Conservation (phyloP, 2,888 invertebrate genomes). For the Laspeyria flexula region DNA sequence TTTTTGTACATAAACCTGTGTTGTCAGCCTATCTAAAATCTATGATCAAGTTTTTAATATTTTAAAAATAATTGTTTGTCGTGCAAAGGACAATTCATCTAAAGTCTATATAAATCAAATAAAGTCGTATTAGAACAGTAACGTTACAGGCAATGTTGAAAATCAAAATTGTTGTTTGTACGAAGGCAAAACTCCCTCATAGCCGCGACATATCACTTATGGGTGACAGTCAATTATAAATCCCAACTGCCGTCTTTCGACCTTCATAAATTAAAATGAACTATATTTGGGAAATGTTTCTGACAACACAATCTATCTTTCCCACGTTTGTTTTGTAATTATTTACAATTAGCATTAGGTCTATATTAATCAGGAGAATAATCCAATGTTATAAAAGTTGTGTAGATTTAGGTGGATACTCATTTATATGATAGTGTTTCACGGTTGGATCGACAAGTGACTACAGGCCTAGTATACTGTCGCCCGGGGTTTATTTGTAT, state of each 20-base stretch:
- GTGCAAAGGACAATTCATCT: slow-evolving; percentile 15
- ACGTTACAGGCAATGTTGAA: background rate
- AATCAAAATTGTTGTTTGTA: slow-evolving; percentile 22
- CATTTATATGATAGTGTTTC: slow-evolving; percentile 58
- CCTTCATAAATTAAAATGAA: slow-evolving; percentile 9
- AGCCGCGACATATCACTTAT: slow-evolving; percentile 77
- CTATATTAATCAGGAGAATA: slow-evolving; percentile 69
- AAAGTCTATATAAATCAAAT: background rate
- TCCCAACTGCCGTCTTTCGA: slow-evolving; percentile 54
- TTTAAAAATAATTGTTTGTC: slow-evolving; percentile 15
- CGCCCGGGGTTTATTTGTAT: slow-evolving; percentile 39
- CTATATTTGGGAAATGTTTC: slow-evolving; percentile 34
- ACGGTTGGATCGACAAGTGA: slow-evolving; percentile 54
- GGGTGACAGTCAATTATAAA: slow-evolving; percentile 77
- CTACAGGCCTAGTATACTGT: slow-evolving; percentile 72
- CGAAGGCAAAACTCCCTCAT: slow-evolving; percentile 19
- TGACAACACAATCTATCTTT: slow-evolving; percentile 65
- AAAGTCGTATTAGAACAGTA: slow-evolving; percentile 1
- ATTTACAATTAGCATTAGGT: slow-evolving; percentile 68
- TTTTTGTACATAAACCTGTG: slow-evolving; percentile 66
- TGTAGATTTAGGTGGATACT: slow-evolving; percentile 72
- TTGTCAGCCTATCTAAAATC: slow-evolving; percentile 63
- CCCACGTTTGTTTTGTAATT: slow-evolving; percentile 68
- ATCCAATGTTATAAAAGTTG: slow-evolving; percentile 77
- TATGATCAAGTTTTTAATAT: slow-evolving; percentile 18